Conservation (phyloP, 1,140 invertebrate genomes). For the Neomicropteryx cornuta region DNA sequence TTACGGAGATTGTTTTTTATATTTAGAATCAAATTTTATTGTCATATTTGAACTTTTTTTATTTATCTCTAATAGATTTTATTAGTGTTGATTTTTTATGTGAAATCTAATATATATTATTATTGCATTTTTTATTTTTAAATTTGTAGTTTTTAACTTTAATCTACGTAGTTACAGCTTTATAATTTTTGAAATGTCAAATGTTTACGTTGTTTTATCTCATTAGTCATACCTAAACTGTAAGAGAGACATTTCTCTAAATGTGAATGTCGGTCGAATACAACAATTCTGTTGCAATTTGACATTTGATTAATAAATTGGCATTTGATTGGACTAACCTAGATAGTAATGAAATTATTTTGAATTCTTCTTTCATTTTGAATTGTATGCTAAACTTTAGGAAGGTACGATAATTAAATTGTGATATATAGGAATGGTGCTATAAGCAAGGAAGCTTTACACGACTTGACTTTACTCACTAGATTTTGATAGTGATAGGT, state of each 20-base stretch:
- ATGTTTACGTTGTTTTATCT: no score
- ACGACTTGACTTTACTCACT: no score
- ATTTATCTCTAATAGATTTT: constrained; percentile 41
- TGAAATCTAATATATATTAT: constrained; percentile 37
- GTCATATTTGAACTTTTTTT: constrained; percentile 40
- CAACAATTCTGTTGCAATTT: no score
- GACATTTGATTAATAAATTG: no score
- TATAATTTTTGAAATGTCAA: no score
- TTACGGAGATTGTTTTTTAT: constrained; percentile 46
- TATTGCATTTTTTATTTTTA: constrained; percentile 20
- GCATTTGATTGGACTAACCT: constrained; percentile 46
- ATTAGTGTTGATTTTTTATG: constrained; percentile 46
- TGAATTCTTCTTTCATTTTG: constrained; percentile 44
- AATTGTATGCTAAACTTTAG: constrained; percentile 46
- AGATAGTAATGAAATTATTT: constrained; percentile 41
- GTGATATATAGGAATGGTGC: constrained; percentile 46
- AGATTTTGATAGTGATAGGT: no score
- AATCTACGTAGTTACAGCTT: no score
- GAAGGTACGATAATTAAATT: constrained; percentile 45
- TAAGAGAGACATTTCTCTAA: no score
- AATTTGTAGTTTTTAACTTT: no score
- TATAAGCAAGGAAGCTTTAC: constrained; percentile 39
- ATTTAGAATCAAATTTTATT: constrained; percentile 43
- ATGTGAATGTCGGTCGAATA: no score
- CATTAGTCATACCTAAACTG: no score